Conservation (phyloP, 2,888 invertebrate genomes). For the Heliconius sara region DNA sequence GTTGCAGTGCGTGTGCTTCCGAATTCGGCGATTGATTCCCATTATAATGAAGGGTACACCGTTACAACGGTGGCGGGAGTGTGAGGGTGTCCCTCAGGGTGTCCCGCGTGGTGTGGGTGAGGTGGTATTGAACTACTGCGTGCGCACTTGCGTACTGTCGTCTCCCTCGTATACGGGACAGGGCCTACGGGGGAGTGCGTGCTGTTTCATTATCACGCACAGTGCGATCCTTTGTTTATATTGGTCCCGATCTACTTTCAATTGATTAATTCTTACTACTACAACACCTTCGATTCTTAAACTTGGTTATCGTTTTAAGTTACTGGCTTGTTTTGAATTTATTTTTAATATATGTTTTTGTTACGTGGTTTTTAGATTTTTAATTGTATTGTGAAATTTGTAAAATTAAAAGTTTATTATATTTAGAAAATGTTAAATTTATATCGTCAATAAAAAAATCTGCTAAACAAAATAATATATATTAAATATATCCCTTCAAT, state of each 20-base stretch:
- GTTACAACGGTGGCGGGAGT: constrained; percentile 77
- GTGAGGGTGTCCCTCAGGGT: constrained; percentile 49
- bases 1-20: constrained; percentile 44
- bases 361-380: no score
- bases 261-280: constrained; percentile 78
- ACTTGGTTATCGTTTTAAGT: constrained; percentile 42
- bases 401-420: no score
- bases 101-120: constrained; percentile 58
- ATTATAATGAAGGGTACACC: constrained; percentile 82
- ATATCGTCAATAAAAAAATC: background rate
- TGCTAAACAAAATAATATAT: background rate
- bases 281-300: constrained; percentile 70
- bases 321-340: background rate
- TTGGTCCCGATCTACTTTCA: constrained; percentile 79
- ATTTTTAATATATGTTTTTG: background rate
- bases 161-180: constrained; percentile 62
- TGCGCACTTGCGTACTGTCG: constrained; percentile 62
- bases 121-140: constrained; percentile 65
- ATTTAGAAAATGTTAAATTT: background rate
- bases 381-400: background rate
- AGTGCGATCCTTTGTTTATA: constrained; percentile 80
- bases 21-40: constrained; percentile 82
- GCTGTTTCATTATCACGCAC: constrained; percentile 75
- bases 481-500: no score
- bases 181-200: constrained; percentile 68